Base-by-base conservation (phyloP, 2,113 vertebrate genomes). In the Salvelinus fontinalis region DNA sequence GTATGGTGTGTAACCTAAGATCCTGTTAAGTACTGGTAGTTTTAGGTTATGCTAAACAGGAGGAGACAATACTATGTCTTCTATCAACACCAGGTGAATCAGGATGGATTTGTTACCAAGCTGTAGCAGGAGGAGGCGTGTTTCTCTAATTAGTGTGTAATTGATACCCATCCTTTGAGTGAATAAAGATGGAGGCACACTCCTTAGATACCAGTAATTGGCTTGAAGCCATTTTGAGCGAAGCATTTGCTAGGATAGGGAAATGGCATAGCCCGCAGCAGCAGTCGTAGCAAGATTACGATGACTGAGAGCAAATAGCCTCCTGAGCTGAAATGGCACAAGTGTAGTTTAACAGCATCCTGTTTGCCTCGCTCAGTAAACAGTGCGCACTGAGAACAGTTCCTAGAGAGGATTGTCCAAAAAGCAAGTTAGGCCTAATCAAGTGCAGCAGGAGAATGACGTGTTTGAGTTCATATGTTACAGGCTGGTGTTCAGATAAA, bases 211-310 rank as follows among this genome's bases (percentile, higher is more conserved):
- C 71, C 22, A 44, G 69, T 67, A 71, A 79, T 77, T 81, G 74
- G 69, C 79, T 54, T 74, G 44, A 59, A 85, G 83, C 60, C 70
- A 78, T 79, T 82, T 81, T 76, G 68, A 67, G 69, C 44, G 48
- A 70, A 67, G 68, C 65, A 74, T 70, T 51, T 71, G 67, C 59
- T 7, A 9, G 62, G 57, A 39, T 65, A 24, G 68, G 60, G 24
- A 49, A 77, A 71, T n/a, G 34, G 66, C 71, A 70, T 49, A 26
- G 67, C 70, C 70, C 27, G 69, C 24, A 68, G 49, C 62, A 70
- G 20, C 67, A 44, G 39, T 70, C 51, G 3, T 62, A 57, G 59
- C 44, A 59, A 31, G 71, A 70, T 51, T 24, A 70, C n/a, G 11
- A 24, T 60, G 73, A 74, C 62, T 79, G 70, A 68, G 49, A 39